These are phyloP conservation scores for Dryadula phaetusa DNA, from an alignment of 2,888 invertebrate genomes.

Conservation along the genomic window DNA sequence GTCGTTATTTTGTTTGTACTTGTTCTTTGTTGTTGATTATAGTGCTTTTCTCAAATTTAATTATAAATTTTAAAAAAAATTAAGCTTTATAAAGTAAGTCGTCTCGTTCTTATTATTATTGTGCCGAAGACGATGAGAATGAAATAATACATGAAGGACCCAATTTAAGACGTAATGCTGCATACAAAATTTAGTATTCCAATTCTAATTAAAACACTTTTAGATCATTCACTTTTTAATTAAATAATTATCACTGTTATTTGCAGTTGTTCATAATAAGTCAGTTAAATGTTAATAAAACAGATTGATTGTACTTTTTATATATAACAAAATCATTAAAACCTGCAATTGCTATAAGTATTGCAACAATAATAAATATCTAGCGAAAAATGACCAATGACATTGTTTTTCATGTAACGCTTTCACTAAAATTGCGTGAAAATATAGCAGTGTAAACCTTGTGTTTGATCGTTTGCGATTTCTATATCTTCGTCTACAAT, in stretches of 20 bases:
- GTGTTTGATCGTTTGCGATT: conserved; percentile 7
- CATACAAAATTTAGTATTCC: too few relatives aligned
- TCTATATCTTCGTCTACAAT: background rate
- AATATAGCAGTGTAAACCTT: conserved; percentile 30
- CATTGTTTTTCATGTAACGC: conserved; percentile 37
- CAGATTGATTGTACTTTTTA: background rate
- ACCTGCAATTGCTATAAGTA: conserved; percentile 11
- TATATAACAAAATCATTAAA: background rate
- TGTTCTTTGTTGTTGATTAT: conserved; percentile 2
- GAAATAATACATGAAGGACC: too few relatives aligned
- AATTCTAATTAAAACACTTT: too few relatives aligned
- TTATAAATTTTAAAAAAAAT: too few relatives aligned
- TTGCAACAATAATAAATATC: conserved; percentile 22
- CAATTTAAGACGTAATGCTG: too few relatives aligned
- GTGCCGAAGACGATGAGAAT: too few relatives aligned
- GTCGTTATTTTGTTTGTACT: conserved; percentile 25
- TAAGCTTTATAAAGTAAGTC: too few relatives aligned
- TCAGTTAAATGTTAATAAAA: background rate
- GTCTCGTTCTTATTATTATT: too few relatives aligned
- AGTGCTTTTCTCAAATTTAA: too few relatives aligned
- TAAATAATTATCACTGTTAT: too few relatives aligned
- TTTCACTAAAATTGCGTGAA: conserved; percentile 47
- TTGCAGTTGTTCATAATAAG: background rate
- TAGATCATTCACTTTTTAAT: too few relatives aligned
- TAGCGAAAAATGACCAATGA: conserved; percentile 25